Base-by-base conservation (phyloP, 2,797 vertebrate species). In the Melanotaenia nigrans region DNA sequence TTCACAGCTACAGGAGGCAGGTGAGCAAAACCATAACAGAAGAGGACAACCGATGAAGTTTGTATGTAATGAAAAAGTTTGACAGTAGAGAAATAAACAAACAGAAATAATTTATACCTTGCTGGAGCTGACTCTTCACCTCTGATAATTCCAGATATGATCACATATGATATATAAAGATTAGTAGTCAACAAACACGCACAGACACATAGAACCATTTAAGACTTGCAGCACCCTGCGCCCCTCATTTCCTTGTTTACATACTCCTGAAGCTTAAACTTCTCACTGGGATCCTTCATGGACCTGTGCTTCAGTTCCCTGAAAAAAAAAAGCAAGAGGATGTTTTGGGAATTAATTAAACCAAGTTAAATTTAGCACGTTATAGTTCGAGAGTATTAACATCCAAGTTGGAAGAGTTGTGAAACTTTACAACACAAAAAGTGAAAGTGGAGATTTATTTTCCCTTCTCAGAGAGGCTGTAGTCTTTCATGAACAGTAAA, bases 251-350 rank as follows among this genome's bases (percentile, higher is more conserved):
- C 96, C 78, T 95, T 95, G 90, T 93, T 94, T 51, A 98, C 94
- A 0, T 97, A 98, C 77, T 98, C 97, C 0, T 98, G 96, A 53
- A 98, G 96, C 84, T 92, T 95, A 87, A 98, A 98, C 88, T 82
- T 95, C 82, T 97, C 96, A 0, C 87, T 93, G 85, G 96, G 92
- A 66, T 94, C 88, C 85, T 95, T 96, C 83, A 85, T 90, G 55
- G 94, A 94, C 69, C 97, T 89, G 88, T 98, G 96, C 83, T 96
- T 97, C 90, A 99, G 81, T 77, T 98, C 97, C 90, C 97, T 98
- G 89, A 5, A 32, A 32, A 66, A 47, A 45, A 54, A 71, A 61
- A 56, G 11, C 11, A 69, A 49, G 25, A 73, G 38, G 20, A 49
- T 13, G 36, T 5, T 24, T 36, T 0, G 49, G 9, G 13, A 40